Percentiles rank a stretch among this genome's conserved stretches.
These are phyloP conservation scores for Nasonia oneida DNA, from an alignment of 2,888 invertebrate species.

Conservation along the genomic window DNA sequence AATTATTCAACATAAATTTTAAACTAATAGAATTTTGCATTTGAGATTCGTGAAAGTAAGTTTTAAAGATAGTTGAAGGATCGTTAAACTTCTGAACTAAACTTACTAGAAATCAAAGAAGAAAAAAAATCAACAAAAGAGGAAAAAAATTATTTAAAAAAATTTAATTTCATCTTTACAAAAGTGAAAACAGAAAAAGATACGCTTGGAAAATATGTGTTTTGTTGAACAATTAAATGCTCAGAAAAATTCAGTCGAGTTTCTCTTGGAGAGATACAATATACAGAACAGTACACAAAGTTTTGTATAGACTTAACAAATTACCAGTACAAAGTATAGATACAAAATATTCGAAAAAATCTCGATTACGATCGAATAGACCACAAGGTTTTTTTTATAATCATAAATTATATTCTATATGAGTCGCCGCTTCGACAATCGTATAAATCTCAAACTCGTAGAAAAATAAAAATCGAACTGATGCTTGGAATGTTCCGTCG, in stretches of 20 bases:
- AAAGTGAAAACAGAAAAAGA: slow-evolving; percentile 29
- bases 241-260: slow-evolving; percentile 60
- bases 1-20: slow-evolving; percentile 41
- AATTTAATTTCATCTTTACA: slow-evolving; percentile 45
- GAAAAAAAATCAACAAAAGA: slow-evolving; percentile 38
- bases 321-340: slow-evolving; percentile 58
- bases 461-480: slow-evolving; percentile 60
- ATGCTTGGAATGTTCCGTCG: slow-evolving; percentile 57
- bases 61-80: slow-evolving; percentile 13
- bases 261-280: slow-evolving; percentile 58
- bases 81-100: neutral
- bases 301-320: slow-evolving; percentile 56
- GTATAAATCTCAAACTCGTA: slow-evolving; percentile 59
- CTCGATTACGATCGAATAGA: slow-evolving; percentile 50
- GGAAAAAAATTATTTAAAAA: slow-evolving; percentile 37
- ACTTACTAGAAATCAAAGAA: neutral
- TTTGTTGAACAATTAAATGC: slow-evolving; percentile 52
- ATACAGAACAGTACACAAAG: slow-evolving; percentile 54
- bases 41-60: slow-evolving; percentile 42
- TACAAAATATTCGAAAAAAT: slow-evolving; percentile 57
- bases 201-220: slow-evolving; percentile 26
- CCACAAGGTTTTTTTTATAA: slow-evolving; percentile 38
- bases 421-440: slow-evolving; percentile 47
- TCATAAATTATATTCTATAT: slow-evolving; percentile 57
- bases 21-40: slow-evolving; percentile 8